Evolutionary conservation across 2,797 vertebrate species (phyloP).

Genomic region (Crotalus adamanteus): DNA sequence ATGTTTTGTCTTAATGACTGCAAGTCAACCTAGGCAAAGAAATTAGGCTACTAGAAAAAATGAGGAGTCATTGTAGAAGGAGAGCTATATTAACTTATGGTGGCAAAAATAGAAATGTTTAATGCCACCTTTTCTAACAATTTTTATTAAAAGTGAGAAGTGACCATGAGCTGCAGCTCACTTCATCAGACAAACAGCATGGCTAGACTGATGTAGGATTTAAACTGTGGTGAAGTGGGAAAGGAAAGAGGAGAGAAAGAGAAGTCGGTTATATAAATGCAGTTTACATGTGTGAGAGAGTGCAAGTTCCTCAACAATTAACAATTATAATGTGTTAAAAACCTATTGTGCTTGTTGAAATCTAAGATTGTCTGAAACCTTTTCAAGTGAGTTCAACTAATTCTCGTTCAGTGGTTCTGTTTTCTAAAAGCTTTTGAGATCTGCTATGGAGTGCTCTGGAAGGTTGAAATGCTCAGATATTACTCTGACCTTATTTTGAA

Average conservation of each 20-base stretch:
- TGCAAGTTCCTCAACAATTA: neutral
- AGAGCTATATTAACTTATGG: neutral
- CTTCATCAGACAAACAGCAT: neutral
- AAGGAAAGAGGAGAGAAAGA: neutral
- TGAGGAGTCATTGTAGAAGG: neutral
- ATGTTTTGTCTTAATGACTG: neutral
- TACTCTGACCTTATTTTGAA: neutral
- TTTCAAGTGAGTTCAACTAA: neutral
- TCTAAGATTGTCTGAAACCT: neutral
- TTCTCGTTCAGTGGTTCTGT: neutral
- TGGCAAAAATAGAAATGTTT: neutral
- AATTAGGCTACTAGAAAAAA: neutral
- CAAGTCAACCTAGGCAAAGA: neutral
- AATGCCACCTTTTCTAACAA: neutral
- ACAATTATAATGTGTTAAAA: neutral
- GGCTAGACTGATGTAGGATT: neutral
- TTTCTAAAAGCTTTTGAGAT: neutral
- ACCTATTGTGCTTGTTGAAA: neutral
- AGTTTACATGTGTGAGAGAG: neutral
- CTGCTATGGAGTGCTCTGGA: neutral
- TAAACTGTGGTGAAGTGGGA: neutral
- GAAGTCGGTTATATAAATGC: neutral
- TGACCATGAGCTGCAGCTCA: neutral
- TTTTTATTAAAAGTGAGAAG: neutral
- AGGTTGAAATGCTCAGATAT: neutral